Base-by-base conservation (phyloP, 2,888 invertebrate species). In the Maniola hyperantus region DNA sequence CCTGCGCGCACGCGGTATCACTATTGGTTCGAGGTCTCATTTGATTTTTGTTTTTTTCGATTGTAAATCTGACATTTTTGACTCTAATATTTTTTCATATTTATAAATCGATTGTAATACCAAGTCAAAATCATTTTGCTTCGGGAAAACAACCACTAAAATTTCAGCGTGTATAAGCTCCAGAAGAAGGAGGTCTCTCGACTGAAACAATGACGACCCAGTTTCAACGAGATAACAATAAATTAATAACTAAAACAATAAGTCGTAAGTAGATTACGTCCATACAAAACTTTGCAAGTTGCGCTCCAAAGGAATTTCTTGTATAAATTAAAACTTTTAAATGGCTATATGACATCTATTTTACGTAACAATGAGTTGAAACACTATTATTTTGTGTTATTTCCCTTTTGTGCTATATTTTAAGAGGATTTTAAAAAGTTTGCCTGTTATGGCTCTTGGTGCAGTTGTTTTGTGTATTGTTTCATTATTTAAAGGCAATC, bases 251-350 rank as follows among this genome's bases (percentile, higher is more conserved):
- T 50, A 60, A 4, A 18, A 54, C 59, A 60, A 48, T 59, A 69
- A 69, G 54, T 64, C 39, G 18, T 63, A 50, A 66, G 54, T 34
- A 59, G 64, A 70, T 71, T 71, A 62, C 51, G 46, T 36, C 8
- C 48, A 48, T 26, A 50, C 34, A 59, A 67, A 68, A 51, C 61
- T 64, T 60, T 36, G 7, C 57, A 62, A 62, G 65, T 59, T 48
- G 58, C 63, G 66, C 59, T 75, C 69, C 77, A 71, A 79, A 80
- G 76, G 75, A 79, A 80, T 81, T 80, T 80, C 74, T 69, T 67
- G 82, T 77, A 84, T 83, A 84, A 82, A 85, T 85, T 84, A 81
- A 76, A 85, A 86, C 77, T 85, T 84, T 75, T 73, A 80, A 81
- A 80, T 81, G 76, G 78, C 78, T 76, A 74, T 79, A 79, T 76